Evolutionary conservation across 2,888 invertebrate genomes (phyloP).

Genomic region (Gasteruption jaculator): DNA sequence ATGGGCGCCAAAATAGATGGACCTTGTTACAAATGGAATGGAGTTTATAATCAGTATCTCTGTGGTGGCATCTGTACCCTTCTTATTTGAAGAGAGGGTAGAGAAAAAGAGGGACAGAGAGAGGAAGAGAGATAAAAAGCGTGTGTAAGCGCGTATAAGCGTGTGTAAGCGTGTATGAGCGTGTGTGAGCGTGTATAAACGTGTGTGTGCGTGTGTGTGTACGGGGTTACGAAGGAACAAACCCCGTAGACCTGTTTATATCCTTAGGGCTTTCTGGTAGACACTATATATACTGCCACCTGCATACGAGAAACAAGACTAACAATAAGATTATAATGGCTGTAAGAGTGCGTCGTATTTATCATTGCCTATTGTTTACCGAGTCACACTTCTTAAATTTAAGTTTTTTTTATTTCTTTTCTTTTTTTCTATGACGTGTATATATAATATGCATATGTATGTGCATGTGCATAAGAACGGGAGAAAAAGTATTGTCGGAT

Average conservation of each 20-base stretch:
- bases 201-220: too few relatives aligned
- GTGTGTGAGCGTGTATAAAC: too few relatives aligned
- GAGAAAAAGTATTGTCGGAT: constrained; percentile 3
- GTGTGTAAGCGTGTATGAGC: too few relatives aligned
- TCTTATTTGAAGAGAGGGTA: constrained; percentile 1
- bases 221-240: too few relatives aligned
- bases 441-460: too few relatives aligned
- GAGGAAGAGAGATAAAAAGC: not conserved
- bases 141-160: too few relatives aligned
- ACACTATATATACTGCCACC: constrained; percentile 40
- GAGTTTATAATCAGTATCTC: constrained; percentile 51
- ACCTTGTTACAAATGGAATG: constrained; percentile 52
- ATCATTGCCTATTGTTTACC: constrained; percentile 45
- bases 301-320: constrained; percentile 41
- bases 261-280: too few relatives aligned
- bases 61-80: constrained; percentile 42
- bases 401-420: constrained; percentile 4
- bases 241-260: constrained; percentile 48
- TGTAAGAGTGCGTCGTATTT: constrained; percentile 42
- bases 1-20: constrained; percentile 50
- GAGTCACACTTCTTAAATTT: constrained; percentile 38
- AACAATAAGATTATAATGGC: constrained; percentile 48
- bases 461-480: too few relatives aligned
- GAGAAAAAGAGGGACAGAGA: constrained; percentile 5
- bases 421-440: not conserved